Base-by-base conservation (phyloP, 2,113 vertebrate species). In the Burhinus oedicnemus region DNA sequence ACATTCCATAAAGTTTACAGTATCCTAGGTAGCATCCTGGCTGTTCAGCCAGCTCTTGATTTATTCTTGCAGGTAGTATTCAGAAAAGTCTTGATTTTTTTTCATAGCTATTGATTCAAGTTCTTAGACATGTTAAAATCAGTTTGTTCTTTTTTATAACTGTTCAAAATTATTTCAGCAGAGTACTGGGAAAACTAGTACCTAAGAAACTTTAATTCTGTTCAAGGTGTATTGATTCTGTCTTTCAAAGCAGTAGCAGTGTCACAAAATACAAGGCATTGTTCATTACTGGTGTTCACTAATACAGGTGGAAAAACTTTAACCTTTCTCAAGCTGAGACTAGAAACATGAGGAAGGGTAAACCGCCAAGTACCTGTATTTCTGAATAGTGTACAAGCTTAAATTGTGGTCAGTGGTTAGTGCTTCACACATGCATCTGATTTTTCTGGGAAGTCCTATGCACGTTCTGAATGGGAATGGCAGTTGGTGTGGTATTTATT, bases 401-500 rank as follows among this genome's bases (percentile, higher is more conserved):
- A 30, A 72, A 3, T 76, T 2, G 2, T 58, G 57, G 23, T 32
- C 42, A 79, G 27, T 40, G 40, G 38, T 55, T 7, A 49, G 82
- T 26, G 54, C 27, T 74, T 81, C 13, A 23, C n/a, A 19, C 32
- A 2, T 3, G 18, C 21, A 70, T 36, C 71, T 93, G 36, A 51
- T 85, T 92, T 97, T 97, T 69, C 54, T 95, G 75, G 91, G 96
- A 93, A 88, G 82, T 85, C 69, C 71, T 94, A 1, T 70, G 44
- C 42, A 34, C 62, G 95, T 91, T 91, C 71, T 78, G 88, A 60
- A n/a, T 12, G 26, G 87, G 77, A 95, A 60, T 78, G 83, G 92
- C 84, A 96, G 76, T 95, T 97, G 95, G 44, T 96, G 89, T 65
- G 66, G 90, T 97, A 72, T 96, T 97, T 96, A 93, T 97, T 98